These are phyloP conservation scores for Gryon sp. DNA, from an alignment of 1,140 invertebrate species.

Conservation along the genomic window DNA sequence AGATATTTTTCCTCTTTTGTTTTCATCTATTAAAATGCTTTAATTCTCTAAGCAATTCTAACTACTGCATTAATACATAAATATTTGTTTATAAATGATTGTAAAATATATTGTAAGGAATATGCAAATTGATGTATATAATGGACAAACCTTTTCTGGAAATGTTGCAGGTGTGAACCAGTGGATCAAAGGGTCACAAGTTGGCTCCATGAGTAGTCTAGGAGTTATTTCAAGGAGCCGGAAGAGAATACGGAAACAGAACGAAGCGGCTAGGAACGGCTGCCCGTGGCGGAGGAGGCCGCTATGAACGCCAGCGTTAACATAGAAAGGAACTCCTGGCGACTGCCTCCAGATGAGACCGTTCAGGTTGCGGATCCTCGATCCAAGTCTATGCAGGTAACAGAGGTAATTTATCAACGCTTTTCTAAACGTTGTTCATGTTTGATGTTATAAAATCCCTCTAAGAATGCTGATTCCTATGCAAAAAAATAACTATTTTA, in stretches of 20 bases:
- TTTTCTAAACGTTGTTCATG: slow-evolving; percentile 50
- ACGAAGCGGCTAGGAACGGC: slow-evolving; percentile 66
- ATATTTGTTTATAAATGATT: too few relatives aligned
- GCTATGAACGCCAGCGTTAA: slow-evolving; percentile 91
- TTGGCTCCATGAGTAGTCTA: slow-evolving; percentile 75
- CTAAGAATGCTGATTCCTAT: neutral
- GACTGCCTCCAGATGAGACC: slow-evolving; percentile 92
- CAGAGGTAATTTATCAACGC: slow-evolving; percentile 64
- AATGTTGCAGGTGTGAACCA: slow-evolving; percentile 66
- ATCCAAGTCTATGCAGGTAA: slow-evolving; percentile 86
- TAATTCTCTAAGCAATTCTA: too few relatives aligned
- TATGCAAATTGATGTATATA: slow-evolving; percentile 13
- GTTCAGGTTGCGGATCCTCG: slow-evolving; percentile 91
- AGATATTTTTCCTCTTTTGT: too few relatives aligned
- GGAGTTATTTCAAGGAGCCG: slow-evolving; percentile 72
- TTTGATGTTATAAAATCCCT: slow-evolving; percentile 5
- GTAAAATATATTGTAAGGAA: neutral
- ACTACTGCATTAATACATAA: too few relatives aligned
- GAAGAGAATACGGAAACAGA: slow-evolving; percentile 65
- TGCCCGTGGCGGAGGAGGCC: slow-evolving; percentile 65
- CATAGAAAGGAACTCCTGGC: slow-evolving; percentile 90
- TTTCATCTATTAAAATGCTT: too few relatives aligned
- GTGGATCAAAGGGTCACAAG: slow-evolving; percentile 67
- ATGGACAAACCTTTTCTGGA: too few relatives aligned
- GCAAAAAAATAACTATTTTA: too few relatives aligned